Percentiles rank a stretch among this genome's conserved stretches.
Evolutionary conservation across 2,888 invertebrate genomes (phyloP).

Genomic region (Shargacucullia verbasci): DNA sequence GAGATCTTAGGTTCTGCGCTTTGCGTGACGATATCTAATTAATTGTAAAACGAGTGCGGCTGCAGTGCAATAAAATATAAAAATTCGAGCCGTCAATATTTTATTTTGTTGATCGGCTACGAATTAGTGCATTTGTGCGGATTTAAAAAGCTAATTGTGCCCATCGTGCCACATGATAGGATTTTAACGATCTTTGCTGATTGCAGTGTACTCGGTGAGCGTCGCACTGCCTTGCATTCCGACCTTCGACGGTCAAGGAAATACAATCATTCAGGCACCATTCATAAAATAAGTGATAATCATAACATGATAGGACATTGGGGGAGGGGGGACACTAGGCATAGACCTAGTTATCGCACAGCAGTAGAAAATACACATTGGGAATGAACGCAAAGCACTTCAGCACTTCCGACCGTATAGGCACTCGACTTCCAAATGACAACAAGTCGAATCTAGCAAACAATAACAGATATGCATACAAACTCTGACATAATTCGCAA

Average conservation of each 20-base stretch:
- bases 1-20: slow-evolving; percentile 66
- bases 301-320: slow-evolving; percentile 69
- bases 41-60: slow-evolving; percentile 51
- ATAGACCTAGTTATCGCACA: slow-evolving; percentile 77
- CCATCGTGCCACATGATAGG: slow-evolving; percentile 62
- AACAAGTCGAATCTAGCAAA: neutral
- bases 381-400: slow-evolving; percentile 74
- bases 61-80: slow-evolving; percentile 39
- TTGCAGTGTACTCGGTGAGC: slow-evolving; percentile 72
- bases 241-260: slow-evolving; percentile 86
- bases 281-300: slow-evolving; percentile 78
- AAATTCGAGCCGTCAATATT: slow-evolving; percentile 35
- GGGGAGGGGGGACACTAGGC: too few relatives aligned
- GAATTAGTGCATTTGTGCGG: slow-evolving; percentile 16
- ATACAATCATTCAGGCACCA: slow-evolving; percentile 78
- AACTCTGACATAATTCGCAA: slow-evolving; percentile 65
- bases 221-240: slow-evolving; percentile 75
- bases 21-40: slow-evolving; percentile 73
- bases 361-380: slow-evolving; percentile 60
- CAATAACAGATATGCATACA: slow-evolving; percentile 38
- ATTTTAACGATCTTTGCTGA: slow-evolving; percentile 67
- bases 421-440: slow-evolving; percentile 32
- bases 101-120: slow-evolving; percentile 18
- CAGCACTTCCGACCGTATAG: slow-evolving; percentile 62
- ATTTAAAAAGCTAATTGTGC: slow-evolving; percentile 34